phyloP scores from a whole-genome alignment of 2,888 invertebrate species.

The Apamea anceps region DNA sequence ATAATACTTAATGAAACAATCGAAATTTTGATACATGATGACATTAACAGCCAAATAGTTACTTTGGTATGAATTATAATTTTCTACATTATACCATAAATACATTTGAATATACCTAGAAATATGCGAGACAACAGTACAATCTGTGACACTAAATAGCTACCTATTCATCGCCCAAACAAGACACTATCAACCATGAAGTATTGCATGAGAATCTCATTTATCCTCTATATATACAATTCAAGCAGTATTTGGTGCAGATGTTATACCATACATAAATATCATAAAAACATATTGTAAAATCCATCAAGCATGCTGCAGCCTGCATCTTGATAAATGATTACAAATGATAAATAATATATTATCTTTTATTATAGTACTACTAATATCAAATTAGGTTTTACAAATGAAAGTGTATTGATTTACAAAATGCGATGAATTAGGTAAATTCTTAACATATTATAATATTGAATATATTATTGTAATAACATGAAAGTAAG shows the following conservation, averaged over 20 bases:
- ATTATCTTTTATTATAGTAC: conserved; percentile 45
- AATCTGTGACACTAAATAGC: conserved; percentile 67
- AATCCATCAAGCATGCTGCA: conserved; percentile 42
- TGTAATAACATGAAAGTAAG: conserved; percentile 51
- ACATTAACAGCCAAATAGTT: conserved; percentile 78
- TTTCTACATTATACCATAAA: conserved; percentile 70
- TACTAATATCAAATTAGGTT: conserved; percentile 69
- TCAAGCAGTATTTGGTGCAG: conserved; percentile 71
- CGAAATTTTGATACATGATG: conserved; percentile 74
- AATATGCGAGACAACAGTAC: conserved; percentile 66
- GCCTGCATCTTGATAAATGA: conserved; percentile 44
- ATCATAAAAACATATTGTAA: conserved; percentile 36
- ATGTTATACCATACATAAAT: conserved; percentile 51
- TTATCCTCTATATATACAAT: conserved; percentile 73
- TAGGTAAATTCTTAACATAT: conserved; percentile 49
- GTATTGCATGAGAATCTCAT: conserved; percentile 63
- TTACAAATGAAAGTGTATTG: conserved; percentile 56
- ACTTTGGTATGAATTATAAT: conserved; percentile 78
- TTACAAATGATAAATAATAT: conserved; percentile 54
- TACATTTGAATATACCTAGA: conserved; percentile 71
- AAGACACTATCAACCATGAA: conserved; percentile 63
- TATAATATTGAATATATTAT: conserved; percentile 51
- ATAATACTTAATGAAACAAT: conserved; percentile 64
- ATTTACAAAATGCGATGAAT: conserved; percentile 49
- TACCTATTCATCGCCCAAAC: conserved; percentile 61